Base-by-base conservation (phyloP, 2,113 vertebrate genomes). In the Patagioenas fasciata region DNA sequence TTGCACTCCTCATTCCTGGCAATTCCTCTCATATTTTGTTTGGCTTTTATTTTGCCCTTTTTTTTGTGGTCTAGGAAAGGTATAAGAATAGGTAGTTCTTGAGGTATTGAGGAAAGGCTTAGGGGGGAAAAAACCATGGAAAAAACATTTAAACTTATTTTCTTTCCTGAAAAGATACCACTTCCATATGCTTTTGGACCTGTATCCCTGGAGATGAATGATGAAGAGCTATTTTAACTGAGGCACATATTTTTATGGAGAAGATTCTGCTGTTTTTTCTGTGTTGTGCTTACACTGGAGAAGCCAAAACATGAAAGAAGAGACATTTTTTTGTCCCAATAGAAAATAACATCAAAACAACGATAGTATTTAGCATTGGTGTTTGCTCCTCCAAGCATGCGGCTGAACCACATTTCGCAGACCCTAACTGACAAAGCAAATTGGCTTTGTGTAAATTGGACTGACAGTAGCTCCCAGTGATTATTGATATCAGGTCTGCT, bases 1-100 rank as follows among this genome's bases (percentile, higher is more conserved):
- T 95, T 94, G 97, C 80, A 81, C 92, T 98, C 88, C 97, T 97
- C 96, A 89, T 96, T 97, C 97, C 97, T 98, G 97, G 96, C 93
- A 97, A 89, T 97, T 96, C 85, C 92, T 96, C 85, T 96, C 96
- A 26, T 95, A 79, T 97, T 97, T 96, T 96, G 86, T 95, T 97
- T 95, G 97, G 96, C 96, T 95, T 95, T 93, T 91, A 18, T 94
- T 93, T 97, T 90, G 71, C 80, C 70, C n/a, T 83, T 86, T 70
- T 73, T 91, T 66, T 56, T 57, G 40, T 95, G 48, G 61, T 77
- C 66, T 70, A 81, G 69, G 88, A 88, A 91, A 80, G 91, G 71
- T 95, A 66, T 84, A 93, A 92, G 80, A 96, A 94, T 89, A 96
- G 83, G 69, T 69, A 47, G 61, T 93, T 84, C 67, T 95, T 91